A percentile compares a stretch with the other conserved stretches of the same genome.
These are phyloP conservation scores for Augiades crinisus DNA, from an alignment of 2,888 invertebrate species.

Conservation along the genomic window DNA sequence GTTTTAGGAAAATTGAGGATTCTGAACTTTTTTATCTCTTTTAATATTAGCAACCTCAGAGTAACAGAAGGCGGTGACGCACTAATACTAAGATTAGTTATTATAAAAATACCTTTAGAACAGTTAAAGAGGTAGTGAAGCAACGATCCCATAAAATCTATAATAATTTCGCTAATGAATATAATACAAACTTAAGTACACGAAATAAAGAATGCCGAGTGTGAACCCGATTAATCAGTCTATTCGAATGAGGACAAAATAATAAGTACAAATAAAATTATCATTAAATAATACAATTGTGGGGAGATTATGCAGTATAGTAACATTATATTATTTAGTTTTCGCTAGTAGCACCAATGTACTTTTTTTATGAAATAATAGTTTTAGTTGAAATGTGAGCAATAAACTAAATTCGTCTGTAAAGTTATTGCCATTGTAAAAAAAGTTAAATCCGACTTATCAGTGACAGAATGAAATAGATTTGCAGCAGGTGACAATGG, in stretches of 20 bases:
- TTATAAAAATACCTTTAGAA: conserved; percentile 74
- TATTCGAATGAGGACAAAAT: conserved; percentile 31
- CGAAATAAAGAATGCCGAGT: conserved; percentile 37
- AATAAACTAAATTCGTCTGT: conserved; percentile 21
- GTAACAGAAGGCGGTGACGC: conserved; percentile 48
- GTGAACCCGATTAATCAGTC: conserved; percentile 30
- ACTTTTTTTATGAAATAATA: conserved; percentile 30
- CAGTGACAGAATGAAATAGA: no score
- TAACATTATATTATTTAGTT: conserved; percentile 39
- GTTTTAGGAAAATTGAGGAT: conserved; percentile 60
- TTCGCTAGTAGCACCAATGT: conserved; percentile 72
- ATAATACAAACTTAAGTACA: conserved; percentile 64
- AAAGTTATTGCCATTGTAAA: background rate
- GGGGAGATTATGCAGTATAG: conserved; percentile 23
- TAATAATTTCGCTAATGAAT: conserved; percentile 46
- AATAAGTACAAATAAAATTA: conserved; percentile 39
- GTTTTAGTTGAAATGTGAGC: conserved; percentile 28
- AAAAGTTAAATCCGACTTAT: no score
- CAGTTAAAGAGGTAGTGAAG: conserved; percentile 73
- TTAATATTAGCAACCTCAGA: conserved; percentile 48
- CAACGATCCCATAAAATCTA: conserved; percentile 46
- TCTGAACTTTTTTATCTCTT: conserved; percentile 50
- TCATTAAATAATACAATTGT: conserved; percentile 27
- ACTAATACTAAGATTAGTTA: conserved; percentile 46
- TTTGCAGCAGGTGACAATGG: no score